These are phyloP conservation scores for Talpa occidentalis DNA, from an alignment of 2,113 vertebrate species.

Conservation along the genomic window DNA sequence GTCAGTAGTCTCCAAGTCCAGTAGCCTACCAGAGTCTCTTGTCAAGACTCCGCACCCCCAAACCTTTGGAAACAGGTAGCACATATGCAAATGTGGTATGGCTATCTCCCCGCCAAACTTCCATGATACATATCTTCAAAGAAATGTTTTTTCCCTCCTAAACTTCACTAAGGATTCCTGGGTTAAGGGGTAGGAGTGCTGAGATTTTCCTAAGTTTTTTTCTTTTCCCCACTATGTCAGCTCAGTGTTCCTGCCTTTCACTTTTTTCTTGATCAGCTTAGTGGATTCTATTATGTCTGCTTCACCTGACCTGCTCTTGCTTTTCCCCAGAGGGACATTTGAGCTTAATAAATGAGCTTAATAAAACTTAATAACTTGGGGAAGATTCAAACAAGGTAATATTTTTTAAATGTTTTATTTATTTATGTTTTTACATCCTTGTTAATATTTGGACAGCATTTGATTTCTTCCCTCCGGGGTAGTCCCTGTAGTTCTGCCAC, in stretches of 20 bases:
- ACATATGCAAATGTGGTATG: too few relatives aligned
- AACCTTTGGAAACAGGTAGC: background rate
- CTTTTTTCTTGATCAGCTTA: background rate
- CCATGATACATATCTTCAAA: background rate
- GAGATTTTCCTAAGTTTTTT: background rate
- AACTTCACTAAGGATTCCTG: background rate
- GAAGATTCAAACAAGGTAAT: background rate
- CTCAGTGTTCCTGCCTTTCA: background rate
- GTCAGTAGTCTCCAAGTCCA: background rate
- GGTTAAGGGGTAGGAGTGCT: background rate
- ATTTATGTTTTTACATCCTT: too few relatives aligned
- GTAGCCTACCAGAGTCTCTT: background rate
- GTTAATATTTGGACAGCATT: too few relatives aligned
- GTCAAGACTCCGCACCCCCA: background rate
- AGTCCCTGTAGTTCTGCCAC: too few relatives aligned
- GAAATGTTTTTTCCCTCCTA: slow-evolving; percentile 22
- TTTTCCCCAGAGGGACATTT: background rate
- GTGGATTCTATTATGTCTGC: background rate
- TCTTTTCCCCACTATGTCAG: background rate
- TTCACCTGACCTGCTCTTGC: background rate
- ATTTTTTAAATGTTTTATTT: background rate
- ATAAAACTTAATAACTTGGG: background rate
- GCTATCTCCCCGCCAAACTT: too few relatives aligned
- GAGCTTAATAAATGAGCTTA: background rate
- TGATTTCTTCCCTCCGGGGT: too few relatives aligned